Evolutionary conservation across 2,797 vertebrate genomes (phyloP).

Genomic region (Hephaestus fuliginosus): DNA sequence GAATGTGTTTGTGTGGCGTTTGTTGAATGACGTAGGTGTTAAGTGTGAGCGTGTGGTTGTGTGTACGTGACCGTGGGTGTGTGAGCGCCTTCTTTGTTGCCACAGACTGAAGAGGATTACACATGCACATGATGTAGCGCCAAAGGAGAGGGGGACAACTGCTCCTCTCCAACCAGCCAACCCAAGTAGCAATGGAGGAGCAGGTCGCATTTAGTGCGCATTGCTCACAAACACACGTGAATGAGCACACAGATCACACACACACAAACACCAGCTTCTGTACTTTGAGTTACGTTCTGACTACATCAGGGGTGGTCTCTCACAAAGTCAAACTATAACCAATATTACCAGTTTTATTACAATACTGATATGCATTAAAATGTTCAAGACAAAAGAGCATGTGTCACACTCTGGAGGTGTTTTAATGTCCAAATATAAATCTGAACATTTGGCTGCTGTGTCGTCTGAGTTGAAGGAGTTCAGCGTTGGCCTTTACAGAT

Average conservation of each 20-base stretch:
- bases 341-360: not conserved
- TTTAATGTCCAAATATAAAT: constrained; percentile 8
- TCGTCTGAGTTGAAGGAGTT: not conserved
- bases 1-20: not conserved
- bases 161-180: constrained; percentile 24
- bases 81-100: constrained; percentile 36
- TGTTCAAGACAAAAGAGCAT: not conserved
- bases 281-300: not conserved
- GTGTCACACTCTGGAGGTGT: not conserved
- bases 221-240: constrained; percentile 9
- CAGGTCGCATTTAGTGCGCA: not conserved
- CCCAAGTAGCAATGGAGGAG: constrained; percentile 9
- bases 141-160: constrained; percentile 40
- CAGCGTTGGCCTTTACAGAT: constrained; percentile 22
- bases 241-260: not conserved
- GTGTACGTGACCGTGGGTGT: constrained; percentile 33
- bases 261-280: not conserved
- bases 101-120: constrained; percentile 60
- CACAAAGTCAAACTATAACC: not conserved
- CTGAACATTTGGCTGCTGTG: not conserved
- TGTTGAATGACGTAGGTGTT: constrained; percentile 32
- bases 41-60: constrained; percentile 1
- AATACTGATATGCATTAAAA: not conserved
- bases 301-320: not conserved
- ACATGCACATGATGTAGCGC: constrained; percentile 45